Conservation (phyloP, 2,113 vertebrate species). For the Columba livia region DNA sequence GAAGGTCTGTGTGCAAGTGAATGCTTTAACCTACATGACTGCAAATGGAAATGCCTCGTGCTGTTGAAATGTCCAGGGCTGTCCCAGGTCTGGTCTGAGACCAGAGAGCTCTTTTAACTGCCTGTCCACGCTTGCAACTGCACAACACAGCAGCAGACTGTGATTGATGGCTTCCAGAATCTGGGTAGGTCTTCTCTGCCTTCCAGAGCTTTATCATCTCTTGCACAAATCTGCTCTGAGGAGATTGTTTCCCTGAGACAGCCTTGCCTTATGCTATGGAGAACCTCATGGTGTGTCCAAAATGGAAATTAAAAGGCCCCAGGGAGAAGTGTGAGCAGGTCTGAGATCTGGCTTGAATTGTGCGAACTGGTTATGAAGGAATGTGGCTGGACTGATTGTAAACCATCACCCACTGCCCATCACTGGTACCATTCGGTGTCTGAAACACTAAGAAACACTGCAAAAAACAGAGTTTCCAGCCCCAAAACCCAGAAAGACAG, state of each 20-base stretch:
- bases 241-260: not conserved
- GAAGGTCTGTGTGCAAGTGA: not conserved
- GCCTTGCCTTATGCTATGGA: not conserved
- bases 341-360: not conserved
- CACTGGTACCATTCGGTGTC: not conserved
- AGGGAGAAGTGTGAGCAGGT: not conserved
- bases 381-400: not conserved
- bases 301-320: not conserved
- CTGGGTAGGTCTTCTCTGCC: not conserved
- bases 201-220: not conserved
- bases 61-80: not conserved
- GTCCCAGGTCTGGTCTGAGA: not conserved
- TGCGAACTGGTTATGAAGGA: not conserved
- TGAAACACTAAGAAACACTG: not conserved
- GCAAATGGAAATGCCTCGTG: not conserved
- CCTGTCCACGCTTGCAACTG: rapidly evolving
- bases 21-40: not conserved
- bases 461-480: not conserved
- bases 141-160: not conserved
- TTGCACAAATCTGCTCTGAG: not conserved
- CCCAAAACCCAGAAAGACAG: not conserved
- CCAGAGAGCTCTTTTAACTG: not conserved
- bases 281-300: not conserved
- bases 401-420: not conserved
- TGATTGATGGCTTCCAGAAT: not conserved